Evolutionary conservation across 37 sponge, comb jelly and placozoan species (phyloP).

Genomic region (Theonella swinhoei): DNA sequence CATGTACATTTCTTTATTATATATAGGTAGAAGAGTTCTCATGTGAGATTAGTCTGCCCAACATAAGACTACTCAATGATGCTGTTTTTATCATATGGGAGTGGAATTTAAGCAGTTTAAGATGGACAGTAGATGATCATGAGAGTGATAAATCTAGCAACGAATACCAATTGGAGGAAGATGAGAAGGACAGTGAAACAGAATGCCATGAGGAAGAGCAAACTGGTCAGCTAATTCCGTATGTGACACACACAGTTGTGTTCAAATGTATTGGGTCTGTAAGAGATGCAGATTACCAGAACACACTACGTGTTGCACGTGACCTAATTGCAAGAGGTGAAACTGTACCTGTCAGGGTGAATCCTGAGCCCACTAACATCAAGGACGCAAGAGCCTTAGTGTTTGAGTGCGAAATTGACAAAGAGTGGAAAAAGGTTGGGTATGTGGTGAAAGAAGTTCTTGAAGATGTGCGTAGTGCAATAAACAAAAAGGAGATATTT

Average conservation of each 20-base stretch:
- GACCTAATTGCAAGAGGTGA: background rate
- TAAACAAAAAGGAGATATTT: background rate
- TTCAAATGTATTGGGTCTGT: conserved; percentile 8
- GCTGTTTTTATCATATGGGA: too few species aligned
- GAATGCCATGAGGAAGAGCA: too few species aligned
- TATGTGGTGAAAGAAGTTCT: background rate
- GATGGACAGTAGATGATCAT: too few species aligned
- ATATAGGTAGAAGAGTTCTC: too few species aligned
- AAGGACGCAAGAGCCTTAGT: background rate
- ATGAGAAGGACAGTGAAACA: too few species aligned
- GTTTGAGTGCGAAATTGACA: background rate
- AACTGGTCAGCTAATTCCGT: too few species aligned
- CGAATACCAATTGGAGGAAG: too few species aligned
- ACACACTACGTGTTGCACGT: background rate
- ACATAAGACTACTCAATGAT: too few species aligned
- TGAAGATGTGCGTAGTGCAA: background rate
- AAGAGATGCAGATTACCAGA: background rate
- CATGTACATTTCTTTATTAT: too few species aligned
- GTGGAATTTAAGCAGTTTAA: too few species aligned
- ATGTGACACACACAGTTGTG: conserved; percentile 3
- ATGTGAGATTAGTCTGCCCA: too few species aligned
- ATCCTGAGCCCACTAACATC: background rate
- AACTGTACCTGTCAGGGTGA: conserved; percentile 2
- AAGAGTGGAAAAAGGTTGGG: background rate
- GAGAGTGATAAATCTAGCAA: too few species aligned